Evolutionary conservation across 1,140 invertebrate genomes (phyloP).

Genomic region (Heliconius congener): DNA sequence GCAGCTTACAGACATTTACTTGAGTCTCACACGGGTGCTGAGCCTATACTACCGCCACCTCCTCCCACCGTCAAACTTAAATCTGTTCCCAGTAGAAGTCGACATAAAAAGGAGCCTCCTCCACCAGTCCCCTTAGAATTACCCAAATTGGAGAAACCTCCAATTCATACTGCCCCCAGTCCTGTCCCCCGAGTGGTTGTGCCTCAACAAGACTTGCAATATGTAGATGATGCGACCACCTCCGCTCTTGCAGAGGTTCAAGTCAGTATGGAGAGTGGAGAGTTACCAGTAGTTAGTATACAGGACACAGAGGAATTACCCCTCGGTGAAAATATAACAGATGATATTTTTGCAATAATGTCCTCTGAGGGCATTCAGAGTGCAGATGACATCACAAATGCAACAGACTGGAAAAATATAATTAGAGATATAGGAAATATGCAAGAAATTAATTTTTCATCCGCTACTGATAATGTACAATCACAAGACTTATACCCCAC

Average conservation of each 20-base stretch:
- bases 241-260: conserved; percentile 68
- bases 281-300: conserved; percentile 78
- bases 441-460: conserved; percentile 73
- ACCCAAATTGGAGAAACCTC: conserved; percentile 64
- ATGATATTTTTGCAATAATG: conserved; percentile 79
- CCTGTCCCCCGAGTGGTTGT: conserved; percentile 69
- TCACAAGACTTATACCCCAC: conserved; percentile 64
- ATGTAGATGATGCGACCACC: conserved; percentile 71
- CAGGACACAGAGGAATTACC: conserved; percentile 74
- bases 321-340: conserved; percentile 73
- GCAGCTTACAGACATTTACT: conserved; percentile 83
- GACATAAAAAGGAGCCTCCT: conserved; percentile 74
- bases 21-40: conserved; percentile 61
- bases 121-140: conserved; percentile 60
- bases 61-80: conserved; percentile 67
- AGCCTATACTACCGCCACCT: conserved; percentile 66
- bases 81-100: conserved; percentile 54
- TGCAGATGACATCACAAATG: conserved; percentile 73
- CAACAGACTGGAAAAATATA: conserved; percentile 77
- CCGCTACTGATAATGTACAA: conserved; percentile 55
- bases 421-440: conserved; percentile 76
- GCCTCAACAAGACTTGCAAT: conserved; percentile 72
- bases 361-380: conserved; percentile 77
- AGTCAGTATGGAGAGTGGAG: conserved; percentile 72
- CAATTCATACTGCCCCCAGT: conserved; percentile 62